Evolutionary conservation across 2,888 invertebrate species (phyloP), one percentile per base, ranked within the genome.

Genomic region (Parnassius smintheus): DNA sequence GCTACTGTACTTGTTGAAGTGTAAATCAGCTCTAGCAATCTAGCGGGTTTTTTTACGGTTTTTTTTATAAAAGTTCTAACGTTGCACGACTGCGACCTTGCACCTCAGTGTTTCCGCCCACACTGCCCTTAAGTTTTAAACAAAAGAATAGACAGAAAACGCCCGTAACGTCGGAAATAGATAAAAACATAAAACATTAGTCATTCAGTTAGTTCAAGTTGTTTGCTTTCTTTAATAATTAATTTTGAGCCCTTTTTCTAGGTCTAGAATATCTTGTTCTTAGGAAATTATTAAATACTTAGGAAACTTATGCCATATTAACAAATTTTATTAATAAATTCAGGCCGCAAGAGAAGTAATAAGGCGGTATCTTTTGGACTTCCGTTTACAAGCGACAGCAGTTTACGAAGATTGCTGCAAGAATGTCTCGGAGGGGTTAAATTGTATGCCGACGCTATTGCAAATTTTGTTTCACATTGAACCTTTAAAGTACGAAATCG

Each of bases 311-410:
- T 18, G 18, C 18, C 18, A 18, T 18, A 18, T 18, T 18, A 18
- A 18, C 1, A 42, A 42, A 9, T 7, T 44, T 44, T 44, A 11
- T 44, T 10, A 8, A 1, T 44, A 11, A 44, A 9, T 78, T 11
- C 68, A 95, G 95, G 93, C 94, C 7, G 86, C 94, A 53, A 93
- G 94, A 68, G 93, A 93, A 68, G 93, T 93, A 18, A 85, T 95
- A 22, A 86, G 92, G 61, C 87, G 90, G 13, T 95, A 94, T 71
- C 79, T 95, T 22, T 76, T 93, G 25, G 92, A 93, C 48, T 94
- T 94, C 75, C 92, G 94, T 2, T 79, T 93, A 13, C 81, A 72
- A n/a, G 86, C 90, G 0, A 91, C 91, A 1, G 78, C 80, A 18
- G 82, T 92, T 66, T 92, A 80, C 62, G 86, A 88, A 10, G 82